Percentiles rank a stretch among this genome's conserved stretches.
Conservation (phyloP, 2,888 invertebrate species). For the Tetragonisca angustula region DNA sequence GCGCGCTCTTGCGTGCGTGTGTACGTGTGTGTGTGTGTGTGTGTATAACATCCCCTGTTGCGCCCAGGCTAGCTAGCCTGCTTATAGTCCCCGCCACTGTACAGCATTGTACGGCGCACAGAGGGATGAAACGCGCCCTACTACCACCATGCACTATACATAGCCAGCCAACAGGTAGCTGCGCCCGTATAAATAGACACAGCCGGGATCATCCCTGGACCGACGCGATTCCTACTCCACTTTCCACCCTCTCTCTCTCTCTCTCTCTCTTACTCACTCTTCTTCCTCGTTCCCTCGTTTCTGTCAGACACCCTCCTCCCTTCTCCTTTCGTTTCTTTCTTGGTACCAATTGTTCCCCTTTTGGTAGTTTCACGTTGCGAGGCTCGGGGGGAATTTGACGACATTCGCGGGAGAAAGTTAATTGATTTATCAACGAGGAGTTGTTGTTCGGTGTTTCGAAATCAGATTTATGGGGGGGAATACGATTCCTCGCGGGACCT, state of each 20-base stretch:
- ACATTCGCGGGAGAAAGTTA: too few relatives aligned
- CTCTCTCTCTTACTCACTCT: too few relatives aligned
- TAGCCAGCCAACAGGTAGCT: slow-evolving; percentile 81
- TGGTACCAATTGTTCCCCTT: too few relatives aligned
- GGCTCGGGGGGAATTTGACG: too few relatives aligned
- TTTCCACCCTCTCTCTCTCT: slow-evolving; percentile 7
- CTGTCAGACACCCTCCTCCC: not conserved
- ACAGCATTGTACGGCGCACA: slow-evolving; percentile 19
- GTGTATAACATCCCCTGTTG: slow-evolving; percentile 41
- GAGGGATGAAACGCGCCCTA: slow-evolving; percentile 56
- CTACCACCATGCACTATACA: slow-evolving; percentile 42
- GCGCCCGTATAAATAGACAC: slow-evolving; percentile 82
- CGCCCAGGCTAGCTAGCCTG: slow-evolving; percentile 26
- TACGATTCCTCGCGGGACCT: too few relatives aligned
- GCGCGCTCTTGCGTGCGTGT: not conserved
- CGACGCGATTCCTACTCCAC: slow-evolving; percentile 65
- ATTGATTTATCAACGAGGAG: too few relatives aligned
- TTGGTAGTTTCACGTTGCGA: not conserved
- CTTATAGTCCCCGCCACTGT: not conserved
- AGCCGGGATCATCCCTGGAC: slow-evolving; percentile 80
- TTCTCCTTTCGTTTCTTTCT: not conserved
- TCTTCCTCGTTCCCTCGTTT: not conserved
- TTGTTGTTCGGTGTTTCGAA: too few relatives aligned
- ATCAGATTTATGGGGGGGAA: too few relatives aligned
- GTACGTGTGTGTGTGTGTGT: not conserved